phyloP scores from a whole-genome alignment of 2,113 vertebrate genomes.

The Hyla sarda region DNA sequence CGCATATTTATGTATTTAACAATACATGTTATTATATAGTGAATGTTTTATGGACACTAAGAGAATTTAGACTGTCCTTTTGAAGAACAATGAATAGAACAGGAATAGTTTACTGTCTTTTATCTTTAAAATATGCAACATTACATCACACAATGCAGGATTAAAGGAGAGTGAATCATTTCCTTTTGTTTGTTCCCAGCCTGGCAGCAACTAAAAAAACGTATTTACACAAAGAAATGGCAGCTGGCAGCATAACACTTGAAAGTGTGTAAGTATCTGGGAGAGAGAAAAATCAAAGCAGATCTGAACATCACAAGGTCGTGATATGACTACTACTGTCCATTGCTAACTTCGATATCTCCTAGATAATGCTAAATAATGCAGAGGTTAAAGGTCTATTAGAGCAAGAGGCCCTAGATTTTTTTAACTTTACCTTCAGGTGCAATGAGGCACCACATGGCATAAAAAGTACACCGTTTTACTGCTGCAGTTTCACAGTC shows the following conservation, averaged over 20 bases:
- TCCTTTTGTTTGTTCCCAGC: slow-evolving; percentile 23
- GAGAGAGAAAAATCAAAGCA: background rate
- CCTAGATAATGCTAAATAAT: too few relatives aligned
- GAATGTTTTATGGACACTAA: too few relatives aligned
- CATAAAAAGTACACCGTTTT: too few relatives aligned
- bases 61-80: too few relatives aligned
- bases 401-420: too few relatives aligned
- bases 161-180: slow-evolving; percentile 22
- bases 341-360: too few relatives aligned
- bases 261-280: background rate
- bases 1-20: too few relatives aligned
- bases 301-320: background rate
- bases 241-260: background rate
- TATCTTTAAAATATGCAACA: slow-evolving; percentile 7
- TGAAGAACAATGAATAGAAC: background rate
- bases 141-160: background rate
- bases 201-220: slow-evolving; percentile 1
- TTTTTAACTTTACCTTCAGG: too few relatives aligned
- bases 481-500: too few relatives aligned
- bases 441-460: too few relatives aligned
- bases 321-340: background rate
- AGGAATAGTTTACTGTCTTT: background rate
- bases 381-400: too few relatives aligned
- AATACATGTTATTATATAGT: too few relatives aligned
- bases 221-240: slow-evolving; percentile 30